A percentile compares a stretch with the other conserved stretches of the same genome.
Conservation (phyloP, 2,113 vertebrate genomes). For the Proterorhinus semilunaris region DNA sequence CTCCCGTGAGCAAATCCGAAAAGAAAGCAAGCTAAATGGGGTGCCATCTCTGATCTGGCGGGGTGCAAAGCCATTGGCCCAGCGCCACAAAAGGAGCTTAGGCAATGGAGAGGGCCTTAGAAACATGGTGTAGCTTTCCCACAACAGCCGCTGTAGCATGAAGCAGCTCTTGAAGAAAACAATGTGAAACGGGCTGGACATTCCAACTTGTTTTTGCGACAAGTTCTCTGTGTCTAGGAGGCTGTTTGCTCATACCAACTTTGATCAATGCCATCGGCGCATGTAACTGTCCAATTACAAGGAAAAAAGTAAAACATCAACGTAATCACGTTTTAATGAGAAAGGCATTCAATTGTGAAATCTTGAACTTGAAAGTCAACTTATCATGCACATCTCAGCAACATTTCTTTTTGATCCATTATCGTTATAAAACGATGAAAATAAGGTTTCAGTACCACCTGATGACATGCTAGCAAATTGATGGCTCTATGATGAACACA, state of each 20-base stretch:
- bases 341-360: no score
- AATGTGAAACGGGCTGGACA: slow-evolving; percentile 49
- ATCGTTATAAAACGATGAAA: no score
- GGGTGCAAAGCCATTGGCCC: slow-evolving; percentile 73
- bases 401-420: no score
- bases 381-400: no score
- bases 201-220: slow-evolving; percentile 54
- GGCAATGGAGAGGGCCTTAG: slow-evolving; percentile 63
- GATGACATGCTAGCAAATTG: no score
- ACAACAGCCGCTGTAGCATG: slow-evolving; percentile 64
- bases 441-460: no score
- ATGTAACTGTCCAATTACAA: neutral
- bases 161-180: slow-evolving; percentile 56
- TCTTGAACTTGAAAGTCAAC: no score
- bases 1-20: slow-evolving; percentile 69
- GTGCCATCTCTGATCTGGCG: slow-evolving; percentile 75
- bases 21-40: slow-evolving; percentile 71
- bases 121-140: slow-evolving; percentile 69
- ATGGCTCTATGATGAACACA: no score
- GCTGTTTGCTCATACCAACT: slow-evolving; percentile 60
- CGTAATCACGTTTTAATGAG: no score
- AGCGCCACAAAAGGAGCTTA: slow-evolving; percentile 73
- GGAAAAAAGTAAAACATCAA: no score
- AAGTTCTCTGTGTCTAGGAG: slow-evolving; percentile 46
- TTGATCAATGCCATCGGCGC: slow-evolving; percentile 32